Conservation (phyloP, 2,797 vertebrate genomes). For the Gymnoscopelus microlampas region DNA sequence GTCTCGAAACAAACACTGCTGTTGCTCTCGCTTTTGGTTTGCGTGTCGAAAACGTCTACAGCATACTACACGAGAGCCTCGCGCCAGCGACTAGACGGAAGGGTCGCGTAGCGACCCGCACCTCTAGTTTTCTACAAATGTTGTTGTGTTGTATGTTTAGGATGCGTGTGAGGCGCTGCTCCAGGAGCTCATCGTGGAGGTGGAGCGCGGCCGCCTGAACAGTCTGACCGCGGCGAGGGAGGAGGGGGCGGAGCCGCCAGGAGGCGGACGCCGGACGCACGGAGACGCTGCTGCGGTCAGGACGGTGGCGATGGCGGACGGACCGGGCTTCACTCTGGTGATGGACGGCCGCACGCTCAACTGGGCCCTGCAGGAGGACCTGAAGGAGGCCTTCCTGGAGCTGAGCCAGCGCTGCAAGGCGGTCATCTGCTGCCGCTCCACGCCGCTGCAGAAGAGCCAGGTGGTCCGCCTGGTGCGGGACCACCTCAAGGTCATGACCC, state of each 20-base stretch:
- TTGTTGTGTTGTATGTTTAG: constrained; percentile 63
- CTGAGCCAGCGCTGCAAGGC: constrained; percentile 85
- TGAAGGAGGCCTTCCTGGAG: constrained; percentile 84
- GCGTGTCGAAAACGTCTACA: too few species aligned
- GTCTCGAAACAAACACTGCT: too few species aligned
- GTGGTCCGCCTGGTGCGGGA: constrained; percentile 88
- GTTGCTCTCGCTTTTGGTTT: too few species aligned
- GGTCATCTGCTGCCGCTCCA: constrained; percentile 94
- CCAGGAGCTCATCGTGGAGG: constrained; percentile 75
- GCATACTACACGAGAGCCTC: too few species aligned
- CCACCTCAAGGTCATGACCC: constrained; percentile 87
- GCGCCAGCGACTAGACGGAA: too few species aligned
- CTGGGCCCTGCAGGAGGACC: constrained; percentile 84
- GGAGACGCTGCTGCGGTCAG: constrained; percentile 29
- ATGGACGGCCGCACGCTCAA: constrained; percentile 90
- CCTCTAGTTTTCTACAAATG: too few species aligned
- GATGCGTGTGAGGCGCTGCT: constrained; percentile 84
- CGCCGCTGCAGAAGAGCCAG: constrained; percentile 93
- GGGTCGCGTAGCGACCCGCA: too few species aligned
- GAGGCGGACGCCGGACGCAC: constrained; percentile 27
- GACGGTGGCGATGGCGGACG: too few species aligned
- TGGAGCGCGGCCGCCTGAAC: constrained; percentile 54
- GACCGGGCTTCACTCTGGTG: constrained; percentile 80
- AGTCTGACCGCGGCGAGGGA: neutral
- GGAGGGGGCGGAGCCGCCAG: too few species aligned